A percentile compares a stretch with the other conserved stretches of the same genome.
phyloP scores from a whole-genome alignment of 2,888 invertebrate genomes.

The Vandiemenella viatica region DNA sequence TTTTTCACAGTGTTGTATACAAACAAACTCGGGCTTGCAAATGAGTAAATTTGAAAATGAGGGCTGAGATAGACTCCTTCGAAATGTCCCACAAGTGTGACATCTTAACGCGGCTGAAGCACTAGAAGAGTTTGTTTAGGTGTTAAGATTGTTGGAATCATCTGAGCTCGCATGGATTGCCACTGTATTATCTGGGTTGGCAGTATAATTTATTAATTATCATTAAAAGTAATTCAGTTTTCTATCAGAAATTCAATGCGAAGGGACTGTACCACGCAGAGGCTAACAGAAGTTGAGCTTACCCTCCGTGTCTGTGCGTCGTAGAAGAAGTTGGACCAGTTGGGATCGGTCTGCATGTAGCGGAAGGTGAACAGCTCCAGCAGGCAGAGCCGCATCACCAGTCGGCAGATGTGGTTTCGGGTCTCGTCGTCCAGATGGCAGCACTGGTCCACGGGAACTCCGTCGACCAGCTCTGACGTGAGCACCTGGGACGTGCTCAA shows the following conservation, averaged over 20 bases:
- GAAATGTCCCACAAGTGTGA: no score
- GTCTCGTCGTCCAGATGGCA: constrained; percentile 56
- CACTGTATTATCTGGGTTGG: no score
- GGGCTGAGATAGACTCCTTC: no score
- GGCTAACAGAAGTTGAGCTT: constrained; percentile 50
- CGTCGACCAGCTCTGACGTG: constrained; percentile 84
- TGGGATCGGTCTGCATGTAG: constrained; percentile 99
- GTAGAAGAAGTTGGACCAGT: constrained; percentile 98
- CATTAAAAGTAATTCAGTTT: not conserved
- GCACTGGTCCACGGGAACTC: constrained; percentile 81
- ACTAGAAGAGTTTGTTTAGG: no score
- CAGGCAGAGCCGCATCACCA: constrained; percentile 69
- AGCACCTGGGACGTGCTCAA: constrained; percentile 67
- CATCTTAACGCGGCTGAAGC: no score
- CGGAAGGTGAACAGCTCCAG: constrained; percentile 76
- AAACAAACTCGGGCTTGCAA: no score
- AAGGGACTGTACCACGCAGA: not conserved
- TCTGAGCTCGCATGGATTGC: no score
- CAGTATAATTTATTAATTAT: not conserved
- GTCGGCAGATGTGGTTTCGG: constrained; percentile 54
- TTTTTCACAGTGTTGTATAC: no score
- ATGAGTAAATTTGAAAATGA: no score
- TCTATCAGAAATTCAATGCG: not conserved
- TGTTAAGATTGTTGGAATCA: no score
- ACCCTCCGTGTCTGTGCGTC: constrained; percentile 61